phyloP scores from a whole-genome alignment of 2,888 invertebrate genomes.

The Trissolcus japonicus region DNA sequence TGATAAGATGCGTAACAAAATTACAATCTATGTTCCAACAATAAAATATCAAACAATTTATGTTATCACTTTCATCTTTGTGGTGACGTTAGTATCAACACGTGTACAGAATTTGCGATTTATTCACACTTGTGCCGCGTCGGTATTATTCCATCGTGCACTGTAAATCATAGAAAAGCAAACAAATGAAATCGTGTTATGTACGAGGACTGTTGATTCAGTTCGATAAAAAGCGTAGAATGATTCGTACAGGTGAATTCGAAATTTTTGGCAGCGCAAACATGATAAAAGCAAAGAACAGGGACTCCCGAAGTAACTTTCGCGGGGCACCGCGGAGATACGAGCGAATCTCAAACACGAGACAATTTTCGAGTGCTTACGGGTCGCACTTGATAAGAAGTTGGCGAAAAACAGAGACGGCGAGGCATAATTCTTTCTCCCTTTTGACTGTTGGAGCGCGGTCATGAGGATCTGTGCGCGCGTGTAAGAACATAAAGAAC shows the following conservation, averaged over 20 bases:
- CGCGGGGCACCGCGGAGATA: constrained; percentile 17
- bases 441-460: constrained; percentile 52
- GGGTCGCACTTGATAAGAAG: constrained; percentile 40
- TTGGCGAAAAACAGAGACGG: constrained; percentile 27
- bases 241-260: constrained; percentile 30
- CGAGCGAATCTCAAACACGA: constrained; percentile 26
- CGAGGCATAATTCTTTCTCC: constrained; percentile 34
- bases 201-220: constrained; percentile 33
- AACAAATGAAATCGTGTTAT: constrained; percentile 1
- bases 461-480: constrained; percentile 43
- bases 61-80: too few species aligned
- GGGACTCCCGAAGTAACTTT: too few species aligned
- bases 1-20: too few species aligned
- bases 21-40: too few species aligned
- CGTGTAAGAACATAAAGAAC: constrained; percentile 46
- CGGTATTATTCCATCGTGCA: constrained; percentile 1
- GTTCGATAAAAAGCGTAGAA: constrained; percentile 25
- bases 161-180: constrained; percentile 19
- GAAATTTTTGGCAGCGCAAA: constrained; percentile 34
- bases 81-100: neutral
- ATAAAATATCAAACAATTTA: too few species aligned
- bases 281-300: constrained; percentile 19
- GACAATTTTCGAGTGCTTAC: constrained; percentile 12
- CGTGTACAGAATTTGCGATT: neutral
- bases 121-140: neutral